Conservation (phyloP, 2,797 vertebrate genomes). For the Clarias fuscus region DNA sequence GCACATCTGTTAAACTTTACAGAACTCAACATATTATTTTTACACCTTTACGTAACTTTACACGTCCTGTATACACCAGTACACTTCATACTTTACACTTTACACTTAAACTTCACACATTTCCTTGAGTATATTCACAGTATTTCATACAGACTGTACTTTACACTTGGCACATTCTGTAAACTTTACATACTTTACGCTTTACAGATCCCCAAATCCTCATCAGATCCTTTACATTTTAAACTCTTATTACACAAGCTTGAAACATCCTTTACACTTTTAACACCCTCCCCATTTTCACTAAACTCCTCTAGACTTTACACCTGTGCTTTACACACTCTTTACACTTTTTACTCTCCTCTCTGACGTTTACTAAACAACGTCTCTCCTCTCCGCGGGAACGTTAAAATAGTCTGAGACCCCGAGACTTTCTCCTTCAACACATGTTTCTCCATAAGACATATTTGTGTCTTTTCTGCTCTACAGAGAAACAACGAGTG, state of each 20-base stretch:
- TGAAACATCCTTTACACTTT: neutral
- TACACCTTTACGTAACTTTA: neutral
- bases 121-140: too few relatives aligned
- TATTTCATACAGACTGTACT: neutral
- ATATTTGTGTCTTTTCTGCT: constrained; percentile 24
- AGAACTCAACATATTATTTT: neutral
- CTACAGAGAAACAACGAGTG: constrained; percentile 10
- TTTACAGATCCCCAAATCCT: neutral
- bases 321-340: neutral
- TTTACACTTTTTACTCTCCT: neutral
- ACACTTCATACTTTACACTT: neutral
- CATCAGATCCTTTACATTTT: neutral
- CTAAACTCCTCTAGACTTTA: neutral
- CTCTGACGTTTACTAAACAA: neutral
- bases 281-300: neutral
- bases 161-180: neutral
- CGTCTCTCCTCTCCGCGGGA: neutral
- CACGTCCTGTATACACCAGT: neutral
- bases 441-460: neutral
- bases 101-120: neutral
- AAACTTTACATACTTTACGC: neutral
- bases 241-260: neutral
- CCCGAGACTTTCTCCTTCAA: neutral
- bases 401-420: neutral
- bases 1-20: neutral